Percentiles rank a stretch among this genome's conserved stretches.
phyloP scores from a whole-genome alignment of 2,888 invertebrate genomes.

The Coelogynopora nodosa region DNA sequence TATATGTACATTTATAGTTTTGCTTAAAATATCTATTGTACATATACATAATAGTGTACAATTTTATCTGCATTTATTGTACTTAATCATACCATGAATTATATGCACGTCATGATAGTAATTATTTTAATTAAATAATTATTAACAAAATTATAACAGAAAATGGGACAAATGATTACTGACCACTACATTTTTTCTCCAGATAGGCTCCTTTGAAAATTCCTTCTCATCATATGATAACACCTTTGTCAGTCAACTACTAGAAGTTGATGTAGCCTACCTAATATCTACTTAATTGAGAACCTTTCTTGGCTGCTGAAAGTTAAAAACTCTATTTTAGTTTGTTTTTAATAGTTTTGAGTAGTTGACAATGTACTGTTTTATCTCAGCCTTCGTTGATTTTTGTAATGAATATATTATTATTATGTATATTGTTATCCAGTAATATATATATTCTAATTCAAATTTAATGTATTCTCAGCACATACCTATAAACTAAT shows the following conservation, averaged over 20 bases:
- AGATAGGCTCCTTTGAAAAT: background rate
- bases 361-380: background rate
- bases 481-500: constrained; percentile 8
- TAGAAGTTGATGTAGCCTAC: background rate
- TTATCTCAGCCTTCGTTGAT: background rate
- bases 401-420: background rate
- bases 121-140: constrained; percentile 10
- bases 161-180: constrained; percentile 1
- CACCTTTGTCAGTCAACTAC: background rate
- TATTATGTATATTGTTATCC: background rate
- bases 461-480: constrained; percentile 23
- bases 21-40: background rate
- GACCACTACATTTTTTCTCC: background rate
- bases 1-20: background rate
- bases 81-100: background rate
- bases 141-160: background rate
- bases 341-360: background rate
- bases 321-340: background rate
- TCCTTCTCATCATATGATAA: background rate
- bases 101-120: background rate
- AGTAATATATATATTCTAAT: background rate
- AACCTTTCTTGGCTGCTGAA: background rate
- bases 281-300: constrained; percentile 14
- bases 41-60: background rate
- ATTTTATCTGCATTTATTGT: constrained; percentile 10